Conservation (phyloP, 2,113 vertebrate genomes). For the Megalops atlanticus region DNA sequence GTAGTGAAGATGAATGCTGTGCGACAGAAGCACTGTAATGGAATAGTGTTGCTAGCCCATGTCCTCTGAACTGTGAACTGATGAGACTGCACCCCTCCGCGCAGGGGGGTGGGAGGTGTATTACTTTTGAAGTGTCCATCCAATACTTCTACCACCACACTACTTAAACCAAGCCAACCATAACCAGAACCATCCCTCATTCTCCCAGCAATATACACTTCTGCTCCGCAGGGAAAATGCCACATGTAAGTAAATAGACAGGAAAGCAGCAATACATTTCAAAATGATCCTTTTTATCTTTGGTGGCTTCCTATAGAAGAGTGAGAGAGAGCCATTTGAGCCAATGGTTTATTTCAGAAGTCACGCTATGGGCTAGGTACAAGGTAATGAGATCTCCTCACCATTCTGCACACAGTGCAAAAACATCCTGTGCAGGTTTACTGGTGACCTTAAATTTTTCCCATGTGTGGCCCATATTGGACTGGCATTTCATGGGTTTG, state of each 20-base stretch:
- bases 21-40: constrained; percentile 20
- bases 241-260: constrained; percentile 33
- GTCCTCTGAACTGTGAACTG: constrained; percentile 25
- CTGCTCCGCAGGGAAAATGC: constrained; percentile 36
- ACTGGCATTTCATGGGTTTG: background rate
- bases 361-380: constrained; percentile 31
- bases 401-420: background rate
- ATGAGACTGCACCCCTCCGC: constrained; percentile 28
- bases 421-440: background rate
- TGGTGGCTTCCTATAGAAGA: constrained; percentile 47
- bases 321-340: constrained; percentile 49
- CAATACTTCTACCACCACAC: constrained; percentile 20
- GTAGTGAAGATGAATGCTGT: constrained; percentile 10
- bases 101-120: constrained; percentile 36
- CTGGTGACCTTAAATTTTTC: background rate
- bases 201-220: constrained; percentile 45
- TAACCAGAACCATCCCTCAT: constrained; percentile 23
- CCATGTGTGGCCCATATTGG: background rate
- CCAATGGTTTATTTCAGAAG: constrained; percentile 41
- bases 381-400: constrained; percentile 4
- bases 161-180: background rate
- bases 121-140: constrained; percentile 55
- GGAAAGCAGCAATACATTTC: constrained; percentile 32
- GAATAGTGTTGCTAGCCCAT: background rate
- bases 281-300: constrained; percentile 55